Conservation (phyloP, 1,140 invertebrate species). For the Ptiloglossa arizonensis region DNA sequence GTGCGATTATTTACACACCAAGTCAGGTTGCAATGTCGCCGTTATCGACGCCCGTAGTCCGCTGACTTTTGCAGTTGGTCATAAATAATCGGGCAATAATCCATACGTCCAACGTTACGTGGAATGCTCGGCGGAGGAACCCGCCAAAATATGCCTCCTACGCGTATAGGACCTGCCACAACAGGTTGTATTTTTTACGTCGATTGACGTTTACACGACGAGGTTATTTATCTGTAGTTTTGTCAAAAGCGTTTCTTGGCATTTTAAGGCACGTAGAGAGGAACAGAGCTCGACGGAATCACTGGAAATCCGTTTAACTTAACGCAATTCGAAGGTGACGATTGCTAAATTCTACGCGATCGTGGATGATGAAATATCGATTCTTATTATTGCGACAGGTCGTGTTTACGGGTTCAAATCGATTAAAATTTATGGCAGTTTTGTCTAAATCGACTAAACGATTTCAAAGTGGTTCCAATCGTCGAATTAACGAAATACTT, state of each 20-base stretch:
- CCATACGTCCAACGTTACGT: background rate
- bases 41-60: constrained; percentile 21
- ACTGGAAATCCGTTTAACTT: constrained; percentile 5
- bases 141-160: constrained; percentile 42
- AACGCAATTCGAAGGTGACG: background rate
- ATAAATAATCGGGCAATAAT: constrained; percentile 52
- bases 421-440: too few species aligned
- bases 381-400: background rate
- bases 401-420: too few species aligned
- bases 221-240: constrained; percentile 52
- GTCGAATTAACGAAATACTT: too few species aligned
- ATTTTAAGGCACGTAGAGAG: constrained; percentile 2
- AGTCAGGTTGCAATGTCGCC: constrained; percentile 42
- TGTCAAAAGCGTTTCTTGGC: background rate
- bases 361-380: background rate
- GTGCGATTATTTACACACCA: background rate
- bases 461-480: too few species aligned
- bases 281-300: constrained; percentile 25
- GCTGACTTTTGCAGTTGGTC: background rate
- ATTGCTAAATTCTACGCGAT: background rate
- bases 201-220: constrained; percentile 60
- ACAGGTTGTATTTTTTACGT: constrained; percentile 42
- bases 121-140: background rate
- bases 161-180: background rate
- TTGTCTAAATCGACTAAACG: too few species aligned